These are phyloP conservation scores for Zaprionus taronus DNA, from an alignment of 1,140 invertebrate species.

Conservation along the genomic window DNA sequence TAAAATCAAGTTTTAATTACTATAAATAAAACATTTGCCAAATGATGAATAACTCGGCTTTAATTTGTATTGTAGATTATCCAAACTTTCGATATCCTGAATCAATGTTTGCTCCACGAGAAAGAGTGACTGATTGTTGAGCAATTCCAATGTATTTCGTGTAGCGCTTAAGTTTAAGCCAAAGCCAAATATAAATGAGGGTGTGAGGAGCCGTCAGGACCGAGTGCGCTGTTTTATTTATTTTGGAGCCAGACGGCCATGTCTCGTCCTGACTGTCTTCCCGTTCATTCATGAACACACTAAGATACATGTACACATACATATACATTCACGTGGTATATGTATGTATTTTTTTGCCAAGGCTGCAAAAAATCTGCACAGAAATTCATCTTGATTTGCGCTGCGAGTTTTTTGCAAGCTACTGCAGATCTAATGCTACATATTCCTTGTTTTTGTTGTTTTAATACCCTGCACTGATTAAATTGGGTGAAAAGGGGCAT, in stretches of 20 bases:
- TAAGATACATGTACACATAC: conserved; percentile 6
- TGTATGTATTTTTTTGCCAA: conserved; percentile 40
- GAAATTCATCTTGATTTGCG: conserved; percentile 82
- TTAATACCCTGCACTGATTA: neutral
- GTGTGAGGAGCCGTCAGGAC: neutral
- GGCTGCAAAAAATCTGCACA: conserved; percentile 70
- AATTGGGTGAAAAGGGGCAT: neutral
- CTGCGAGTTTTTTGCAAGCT: conserved; percentile 53
- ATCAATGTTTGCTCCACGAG: neutral
- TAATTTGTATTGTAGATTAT: neutral
- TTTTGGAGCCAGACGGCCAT: conserved; percentile 27
- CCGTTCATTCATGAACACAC: conserved; percentile 15
- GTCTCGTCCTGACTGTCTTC: conserved; percentile 20
- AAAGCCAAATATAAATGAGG: neutral
- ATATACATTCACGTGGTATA: conserved; percentile 16
- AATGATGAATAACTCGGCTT: neutral
- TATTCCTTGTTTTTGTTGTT: conserved; percentile 32
- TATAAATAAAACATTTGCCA: neutral
- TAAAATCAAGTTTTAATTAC: neutral
- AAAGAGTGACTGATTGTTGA: neutral
- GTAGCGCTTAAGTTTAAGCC: conserved; percentile 11
- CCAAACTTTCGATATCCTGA: neutral
- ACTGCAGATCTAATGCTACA: conserved; percentile 29
- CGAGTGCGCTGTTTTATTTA: neutral
- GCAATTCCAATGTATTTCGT: conserved; percentile 9